A percentile compares a stretch with the other conserved stretches of the same genome.
These are phyloP conservation scores for Amphiprion percula DNA, from an alignment of 2,113 vertebrate species.

Conservation along the genomic window DNA sequence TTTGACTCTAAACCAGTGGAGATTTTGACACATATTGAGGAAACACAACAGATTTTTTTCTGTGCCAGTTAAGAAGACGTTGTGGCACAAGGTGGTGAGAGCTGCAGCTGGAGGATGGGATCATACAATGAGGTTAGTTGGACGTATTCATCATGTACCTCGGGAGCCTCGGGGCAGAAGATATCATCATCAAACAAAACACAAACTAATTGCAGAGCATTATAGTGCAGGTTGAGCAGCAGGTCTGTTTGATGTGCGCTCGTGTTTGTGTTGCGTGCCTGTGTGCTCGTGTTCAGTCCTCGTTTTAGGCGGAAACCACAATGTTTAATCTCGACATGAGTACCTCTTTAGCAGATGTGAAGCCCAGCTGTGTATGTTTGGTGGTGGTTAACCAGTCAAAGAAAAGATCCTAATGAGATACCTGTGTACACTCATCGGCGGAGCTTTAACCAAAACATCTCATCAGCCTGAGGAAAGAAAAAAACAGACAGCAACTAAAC, in stretches of 20 bases:
- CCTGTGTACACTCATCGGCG: conserved; percentile 45
- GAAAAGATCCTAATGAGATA: conserved; percentile 66
- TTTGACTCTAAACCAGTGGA: background rate
- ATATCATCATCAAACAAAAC: conserved; percentile 77
- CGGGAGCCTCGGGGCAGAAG: conserved; percentile 52
- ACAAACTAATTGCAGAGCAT: conserved; percentile 80
- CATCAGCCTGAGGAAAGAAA: conserved; percentile 5
- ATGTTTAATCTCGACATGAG: conserved; percentile 76
- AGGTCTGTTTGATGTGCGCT: conserved; percentile 63
- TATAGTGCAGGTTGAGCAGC: conserved; percentile 63
- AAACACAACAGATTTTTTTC: background rate
- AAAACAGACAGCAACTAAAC: background rate
- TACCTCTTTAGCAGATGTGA: conserved; percentile 51
- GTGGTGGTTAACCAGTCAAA: conserved; percentile 71
- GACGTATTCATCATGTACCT: conserved; percentile 70
- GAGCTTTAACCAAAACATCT: conserved; percentile 22
- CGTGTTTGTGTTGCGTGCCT: conserved; percentile 37
- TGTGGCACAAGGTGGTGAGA: conserved; percentile 60
- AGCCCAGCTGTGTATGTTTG: conserved; percentile 55
- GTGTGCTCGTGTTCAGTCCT: conserved; percentile 47
- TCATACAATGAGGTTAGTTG: conserved; percentile 66
- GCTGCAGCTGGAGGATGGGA: conserved; percentile 25
- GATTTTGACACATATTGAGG: background rate
- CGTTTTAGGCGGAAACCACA: conserved; percentile 77
- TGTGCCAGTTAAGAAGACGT: conserved; percentile 26